Percentiles rank a stretch among this genome's conserved stretches.
Evolutionary conservation across 2,888 invertebrate species (phyloP).

Genomic region (Limnephilus marmoratus): DNA sequence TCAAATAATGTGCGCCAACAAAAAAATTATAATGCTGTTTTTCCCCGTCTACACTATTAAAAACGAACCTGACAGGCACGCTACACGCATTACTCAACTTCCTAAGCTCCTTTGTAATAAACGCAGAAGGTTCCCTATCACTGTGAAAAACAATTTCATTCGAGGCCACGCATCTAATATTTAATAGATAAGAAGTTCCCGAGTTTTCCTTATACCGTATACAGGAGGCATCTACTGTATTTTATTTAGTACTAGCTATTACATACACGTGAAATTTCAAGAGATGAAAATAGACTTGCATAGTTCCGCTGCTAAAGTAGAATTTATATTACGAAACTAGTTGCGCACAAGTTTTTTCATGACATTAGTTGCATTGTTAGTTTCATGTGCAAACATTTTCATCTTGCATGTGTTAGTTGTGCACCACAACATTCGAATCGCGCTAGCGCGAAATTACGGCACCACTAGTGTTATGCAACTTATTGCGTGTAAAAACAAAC

Average conservation of each 20-base stretch:
- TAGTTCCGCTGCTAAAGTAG: no score
- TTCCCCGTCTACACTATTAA: not conserved
- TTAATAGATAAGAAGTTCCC: not conserved
- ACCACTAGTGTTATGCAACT: no score
- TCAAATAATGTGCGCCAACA: not conserved
- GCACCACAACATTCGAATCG: no score
- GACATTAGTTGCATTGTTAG: no score
- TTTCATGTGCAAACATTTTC: no score
- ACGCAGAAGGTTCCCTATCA: constrained; percentile 14
- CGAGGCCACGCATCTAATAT: constrained; percentile 13
- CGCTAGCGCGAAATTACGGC: no score
- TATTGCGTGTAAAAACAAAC: no score
- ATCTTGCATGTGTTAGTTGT: no score
- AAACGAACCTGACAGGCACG: not conserved
- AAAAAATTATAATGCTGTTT: not conserved
- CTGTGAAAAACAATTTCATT: constrained; percentile 7
- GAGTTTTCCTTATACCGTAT: not conserved
- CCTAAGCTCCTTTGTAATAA: constrained; percentile 21
- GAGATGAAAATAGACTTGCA: no score
- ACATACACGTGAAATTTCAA: no score
- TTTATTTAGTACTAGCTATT: not conserved
- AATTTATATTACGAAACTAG: no score
- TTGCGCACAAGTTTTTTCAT: no score
- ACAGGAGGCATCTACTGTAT: not conserved
- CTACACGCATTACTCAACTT: constrained; percentile 34